phyloP scores from a whole-genome alignment of 2,888 invertebrate species.

The Trimorus sp. region DNA sequence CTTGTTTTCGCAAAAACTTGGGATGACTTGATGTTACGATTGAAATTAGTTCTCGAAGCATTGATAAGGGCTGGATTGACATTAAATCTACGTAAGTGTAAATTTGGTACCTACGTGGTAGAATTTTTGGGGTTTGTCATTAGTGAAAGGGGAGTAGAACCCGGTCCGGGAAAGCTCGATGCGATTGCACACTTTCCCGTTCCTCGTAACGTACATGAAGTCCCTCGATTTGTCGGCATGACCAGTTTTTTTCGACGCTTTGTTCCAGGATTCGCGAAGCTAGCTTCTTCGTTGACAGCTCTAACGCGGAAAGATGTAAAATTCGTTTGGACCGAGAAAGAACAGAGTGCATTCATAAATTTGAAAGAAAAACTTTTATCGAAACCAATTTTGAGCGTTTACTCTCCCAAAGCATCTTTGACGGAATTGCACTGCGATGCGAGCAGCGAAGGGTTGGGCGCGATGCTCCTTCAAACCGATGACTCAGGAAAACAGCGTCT shows the following conservation, averaged over 20 bases:
- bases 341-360: not conserved
- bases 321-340: not conserved
- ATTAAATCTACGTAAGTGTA: not conserved
- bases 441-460: not conserved
- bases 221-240: not conserved
- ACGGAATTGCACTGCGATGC: not conserved
- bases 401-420: not conserved
- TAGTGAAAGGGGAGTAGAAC: constrained; percentile 2
- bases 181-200: not conserved
- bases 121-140: constrained; percentile 5
- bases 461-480: not conserved
- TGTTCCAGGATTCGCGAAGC: not conserved
- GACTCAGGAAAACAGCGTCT: not conserved
- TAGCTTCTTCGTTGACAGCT: not conserved
- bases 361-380: not conserved
- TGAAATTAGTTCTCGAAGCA: not conserved
- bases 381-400: not conserved
- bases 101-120: not conserved
- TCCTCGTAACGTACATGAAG: not conserved
- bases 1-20: not conserved
- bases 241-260: not conserved
- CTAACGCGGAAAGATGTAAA: not conserved
- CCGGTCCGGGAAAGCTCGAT: not conserved
- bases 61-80: not conserved
- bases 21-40: too few species aligned